Evolutionary conservation across 1,140 invertebrate genomes (phyloP).

Genomic region (Polypedilum vanderplanki): DNA sequence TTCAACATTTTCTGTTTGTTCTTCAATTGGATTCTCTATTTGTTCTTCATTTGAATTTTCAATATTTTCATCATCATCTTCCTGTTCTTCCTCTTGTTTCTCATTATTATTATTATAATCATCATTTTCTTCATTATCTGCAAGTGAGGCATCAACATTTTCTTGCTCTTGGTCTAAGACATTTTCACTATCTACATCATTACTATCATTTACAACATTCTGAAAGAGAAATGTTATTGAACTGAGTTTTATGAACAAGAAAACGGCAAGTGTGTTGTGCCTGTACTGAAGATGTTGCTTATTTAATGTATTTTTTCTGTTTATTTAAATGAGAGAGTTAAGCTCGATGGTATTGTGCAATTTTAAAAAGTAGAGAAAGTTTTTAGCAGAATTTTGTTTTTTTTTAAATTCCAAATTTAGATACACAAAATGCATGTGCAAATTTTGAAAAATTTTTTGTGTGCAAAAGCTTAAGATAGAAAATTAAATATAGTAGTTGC

Average conservation of each 20-base stretch:
- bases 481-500: neutral
- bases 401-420: neutral
- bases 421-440: neutral
- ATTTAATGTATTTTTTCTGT: neutral
- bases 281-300: neutral
- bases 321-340: neutral
- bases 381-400: neutral
- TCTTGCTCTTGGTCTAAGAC: constrained; percentile 29
- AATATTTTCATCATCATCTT: constrained; percentile 32
- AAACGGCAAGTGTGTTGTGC: neutral
- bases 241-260: constrained; percentile 17
- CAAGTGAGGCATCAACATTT: constrained; percentile 28
- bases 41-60: too few species aligned
- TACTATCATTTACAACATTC: constrained; percentile 30
- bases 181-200: constrained; percentile 34
- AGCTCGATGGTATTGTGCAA: neutral
- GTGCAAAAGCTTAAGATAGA: neutral
- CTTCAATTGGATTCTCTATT: too few species aligned
- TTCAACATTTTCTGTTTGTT: constrained; percentile 27
- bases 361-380: neutral
- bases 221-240: constrained; percentile 26
- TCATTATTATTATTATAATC: constrained; percentile 31
- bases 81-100: constrained; percentile 23
- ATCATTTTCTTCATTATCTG: constrained; percentile 26
- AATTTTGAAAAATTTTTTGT: neutral